phyloP scores from a whole-genome alignment of 2,888 invertebrate species.

The Portevinia maculata region DNA sequence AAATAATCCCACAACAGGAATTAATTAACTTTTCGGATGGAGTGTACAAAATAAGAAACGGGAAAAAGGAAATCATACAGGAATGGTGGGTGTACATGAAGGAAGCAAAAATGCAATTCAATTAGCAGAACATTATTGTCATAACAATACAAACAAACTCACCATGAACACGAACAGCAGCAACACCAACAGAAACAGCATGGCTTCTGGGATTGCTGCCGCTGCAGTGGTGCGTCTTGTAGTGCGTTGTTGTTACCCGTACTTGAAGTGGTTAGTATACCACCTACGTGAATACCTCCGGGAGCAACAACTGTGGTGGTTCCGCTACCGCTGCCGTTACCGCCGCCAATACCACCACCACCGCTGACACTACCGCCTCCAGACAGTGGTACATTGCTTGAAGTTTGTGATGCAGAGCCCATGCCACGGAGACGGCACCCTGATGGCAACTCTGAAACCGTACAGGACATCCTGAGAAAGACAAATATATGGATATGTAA shows the following conservation, averaged over 20 bases:
- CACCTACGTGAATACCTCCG: conserved; percentile 78
- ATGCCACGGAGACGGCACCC: conserved; percentile 83
- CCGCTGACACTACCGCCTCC: conserved; percentile 76
- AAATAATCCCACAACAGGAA: conserved; percentile 38
- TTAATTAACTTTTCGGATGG: conserved; percentile 59
- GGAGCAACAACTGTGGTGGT: conserved; percentile 76
- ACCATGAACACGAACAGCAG: conserved; percentile 89
- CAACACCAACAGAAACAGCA: conserved; percentile 89
- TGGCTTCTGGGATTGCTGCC: conserved; percentile 84
- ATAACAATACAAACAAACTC: conserved; percentile 77
- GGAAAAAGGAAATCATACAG: conserved; percentile 17
- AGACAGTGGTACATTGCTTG: conserved; percentile 78
- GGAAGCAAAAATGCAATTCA: conserved; percentile 26
- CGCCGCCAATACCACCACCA: conserved; percentile 76
- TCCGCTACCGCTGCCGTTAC: conserved; percentile 78
- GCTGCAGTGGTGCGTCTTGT: conserved; percentile 81
- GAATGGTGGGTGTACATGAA: conserved; percentile 9
- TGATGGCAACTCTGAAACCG: conserved; percentile 84
- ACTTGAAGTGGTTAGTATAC: conserved; percentile 76
- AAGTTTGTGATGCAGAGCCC: conserved; percentile 81
- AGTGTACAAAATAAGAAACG: conserved; percentile 48
- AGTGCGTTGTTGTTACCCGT: conserved; percentile 78
- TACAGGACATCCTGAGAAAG: conserved; percentile 84
- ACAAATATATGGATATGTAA: conserved; percentile 12
- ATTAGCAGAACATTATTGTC: conserved; percentile 27